phyloP scores from a whole-genome alignment of 2,113 vertebrate genomes.

The Dryoscopus gambensis region DNA sequence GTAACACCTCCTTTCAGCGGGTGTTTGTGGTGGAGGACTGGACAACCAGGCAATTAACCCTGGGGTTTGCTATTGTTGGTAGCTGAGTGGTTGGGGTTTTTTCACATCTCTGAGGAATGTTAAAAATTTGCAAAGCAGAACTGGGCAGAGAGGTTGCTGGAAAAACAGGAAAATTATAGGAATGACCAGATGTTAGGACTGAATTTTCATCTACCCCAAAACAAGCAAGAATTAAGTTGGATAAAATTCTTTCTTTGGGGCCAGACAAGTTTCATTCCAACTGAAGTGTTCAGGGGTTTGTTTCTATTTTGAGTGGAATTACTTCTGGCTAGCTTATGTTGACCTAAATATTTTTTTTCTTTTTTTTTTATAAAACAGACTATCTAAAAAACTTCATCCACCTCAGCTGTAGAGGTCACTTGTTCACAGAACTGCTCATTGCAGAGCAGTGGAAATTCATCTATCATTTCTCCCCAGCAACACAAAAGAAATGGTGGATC shows the following conservation, averaged over 20 bases:
- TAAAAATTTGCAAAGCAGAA: background rate
- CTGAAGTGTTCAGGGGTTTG: background rate
- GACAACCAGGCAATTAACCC: background rate
- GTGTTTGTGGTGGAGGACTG: background rate
- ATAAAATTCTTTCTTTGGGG: background rate
- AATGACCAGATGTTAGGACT: background rate
- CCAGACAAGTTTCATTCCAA: background rate
- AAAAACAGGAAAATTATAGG: background rate
- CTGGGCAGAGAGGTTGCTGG: background rate
- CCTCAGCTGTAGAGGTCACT: background rate
- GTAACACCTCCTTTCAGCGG: background rate
- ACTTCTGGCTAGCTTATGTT: background rate
- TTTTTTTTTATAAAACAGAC: background rate
- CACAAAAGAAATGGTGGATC: background rate
- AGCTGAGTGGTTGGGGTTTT: background rate
- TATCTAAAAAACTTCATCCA: background rate
- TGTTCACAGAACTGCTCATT: background rate
- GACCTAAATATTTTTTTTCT: too few species aligned
- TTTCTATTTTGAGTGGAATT: background rate
- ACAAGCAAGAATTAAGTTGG: background rate
- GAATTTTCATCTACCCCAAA: background rate
- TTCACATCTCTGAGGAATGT: background rate
- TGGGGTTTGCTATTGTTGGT: background rate
- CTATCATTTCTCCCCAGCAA: background rate
- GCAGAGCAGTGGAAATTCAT: background rate